A percentile compares a stretch with the other conserved stretches of the same genome.
Evolutionary conservation across 2,888 invertebrate species (phyloP).

Genomic region (Omphaloscelis lunosa): DNA sequence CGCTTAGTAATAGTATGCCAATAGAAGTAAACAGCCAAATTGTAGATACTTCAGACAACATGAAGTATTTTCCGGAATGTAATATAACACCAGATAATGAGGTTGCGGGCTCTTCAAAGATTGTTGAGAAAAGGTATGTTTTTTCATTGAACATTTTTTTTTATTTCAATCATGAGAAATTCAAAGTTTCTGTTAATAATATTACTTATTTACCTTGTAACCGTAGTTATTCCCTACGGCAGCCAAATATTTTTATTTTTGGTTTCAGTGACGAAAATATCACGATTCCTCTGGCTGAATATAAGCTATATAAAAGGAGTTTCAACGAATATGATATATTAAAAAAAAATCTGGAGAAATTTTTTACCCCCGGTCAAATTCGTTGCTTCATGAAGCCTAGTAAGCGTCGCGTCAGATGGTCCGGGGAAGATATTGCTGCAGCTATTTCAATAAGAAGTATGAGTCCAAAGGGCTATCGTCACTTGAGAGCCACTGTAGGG

Average conservation of each 20-base stretch:
- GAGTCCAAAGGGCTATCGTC: not conserved
- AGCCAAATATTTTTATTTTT: not conserved
- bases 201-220: not conserved
- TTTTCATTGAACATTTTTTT: not conserved
- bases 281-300: not conserved
- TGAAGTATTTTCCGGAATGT: not conserved
- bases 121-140: not conserved
- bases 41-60: conserved; percentile 3
- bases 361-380: conserved; percentile 3
- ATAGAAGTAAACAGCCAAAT: not conserved
- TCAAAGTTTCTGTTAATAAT: not conserved
- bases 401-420: not conserved
- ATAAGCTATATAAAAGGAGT: not conserved
- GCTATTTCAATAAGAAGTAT: not conserved
- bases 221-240: not conserved
- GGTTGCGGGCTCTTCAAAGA: not conserved
- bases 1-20: not conserved
- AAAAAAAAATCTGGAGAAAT: not conserved
- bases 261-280: conserved; percentile 4
- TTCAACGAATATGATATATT: not conserved
- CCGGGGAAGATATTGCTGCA: not conserved
- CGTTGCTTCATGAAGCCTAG: not conserved
- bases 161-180: not conserved
- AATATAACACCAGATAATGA: not conserved
- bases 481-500: not conserved